A percentile compares a stretch with the other conserved stretches of the same genome.
These are phyloP conservation scores for Macrotis lagotis DNA, from an alignment of 2,113 vertebrate genomes.

Conservation along the genomic window DNA sequence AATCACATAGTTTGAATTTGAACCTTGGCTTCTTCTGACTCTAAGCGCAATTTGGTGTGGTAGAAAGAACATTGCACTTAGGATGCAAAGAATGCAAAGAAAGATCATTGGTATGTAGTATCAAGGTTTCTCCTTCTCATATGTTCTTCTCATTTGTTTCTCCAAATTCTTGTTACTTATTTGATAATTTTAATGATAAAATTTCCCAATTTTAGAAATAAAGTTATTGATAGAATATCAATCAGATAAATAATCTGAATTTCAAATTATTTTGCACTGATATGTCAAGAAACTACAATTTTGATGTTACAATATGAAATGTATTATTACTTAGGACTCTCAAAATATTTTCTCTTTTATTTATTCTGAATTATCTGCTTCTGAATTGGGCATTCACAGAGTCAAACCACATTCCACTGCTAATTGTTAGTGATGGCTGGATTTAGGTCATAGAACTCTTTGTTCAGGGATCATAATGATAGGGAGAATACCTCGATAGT, in stretches of 20 bases:
- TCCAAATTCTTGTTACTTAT: background rate
- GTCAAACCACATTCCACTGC: background rate
- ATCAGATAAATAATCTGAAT: background rate
- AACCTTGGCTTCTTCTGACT: background rate
- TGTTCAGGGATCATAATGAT: background rate
- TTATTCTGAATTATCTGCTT: background rate
- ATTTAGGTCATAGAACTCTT: constrained; percentile 6
- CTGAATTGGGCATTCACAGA: background rate
- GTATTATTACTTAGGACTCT: background rate
- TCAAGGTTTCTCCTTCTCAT: too few relatives aligned
- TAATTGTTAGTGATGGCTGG: constrained; percentile 10
- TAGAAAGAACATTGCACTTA: too few relatives aligned
- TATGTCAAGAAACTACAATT: background rate
- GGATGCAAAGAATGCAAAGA: too few relatives aligned
- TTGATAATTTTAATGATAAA: background rate
- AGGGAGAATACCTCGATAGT: background rate
- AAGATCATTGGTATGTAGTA: background rate
- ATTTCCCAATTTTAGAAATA: background rate
- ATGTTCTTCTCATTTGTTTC: too few relatives aligned
- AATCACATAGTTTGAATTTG: background rate
- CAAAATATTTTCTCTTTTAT: constrained; percentile 41
- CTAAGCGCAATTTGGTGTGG: background rate
- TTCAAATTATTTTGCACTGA: background rate
- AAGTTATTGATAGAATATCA: background rate
- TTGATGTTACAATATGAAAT: background rate